Base-by-base conservation (phyloP, 2,888 invertebrate species). In the Rhorus exstirpatorius region DNA sequence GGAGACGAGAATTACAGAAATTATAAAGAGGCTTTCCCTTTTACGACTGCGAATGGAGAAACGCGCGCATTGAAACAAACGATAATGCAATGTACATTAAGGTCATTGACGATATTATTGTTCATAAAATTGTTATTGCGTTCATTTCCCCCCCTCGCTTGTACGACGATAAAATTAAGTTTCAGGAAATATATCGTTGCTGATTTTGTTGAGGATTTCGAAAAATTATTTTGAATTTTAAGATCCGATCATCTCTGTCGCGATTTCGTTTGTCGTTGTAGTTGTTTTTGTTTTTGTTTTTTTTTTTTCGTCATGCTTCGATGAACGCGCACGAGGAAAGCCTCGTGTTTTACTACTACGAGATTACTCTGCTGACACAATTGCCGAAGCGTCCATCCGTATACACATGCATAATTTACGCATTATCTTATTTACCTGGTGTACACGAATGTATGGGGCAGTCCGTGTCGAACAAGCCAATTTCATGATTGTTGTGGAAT, bases 371-470 rank as follows among this genome's bases (percentile, higher is more conserved):
- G 41, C 65, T 31, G 58, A 49, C 55, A 46, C 61, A 61, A 67
- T 21, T 60, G 46, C 14, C 26, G 53, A 49, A 55, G 19, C 26
- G 63, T 49, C 14, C 26, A 58, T 55, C 63, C 61, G 21, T 44
- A 35, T n/a, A n/a, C n/a, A n/a, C 51, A 12, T 61, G 58, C 38
- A 49, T 65, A 65, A 80, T 80, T 75, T 63, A 63, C 38, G 35
- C 53, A 55, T 65, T 65, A 70, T 46, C 17, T 41, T 58, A 17
- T 51, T 14, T 14, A 55, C 14, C 3, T 4, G n/a, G 6, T 21
- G 14, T 31, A 51, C 8, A 60, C 2, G 8, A 19, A 19, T 61
- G 1, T 41, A 61, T 61, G 19, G 55, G 55, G 10, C 26, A n/a
- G 12, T 55, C 55, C 7, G 26, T 55, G n/a, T n/a, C 12, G 17